These are phyloP conservation scores for Liodrosophila aerea DNA, from an alignment of 2,888 invertebrate species.

Conservation along the genomic window DNA sequence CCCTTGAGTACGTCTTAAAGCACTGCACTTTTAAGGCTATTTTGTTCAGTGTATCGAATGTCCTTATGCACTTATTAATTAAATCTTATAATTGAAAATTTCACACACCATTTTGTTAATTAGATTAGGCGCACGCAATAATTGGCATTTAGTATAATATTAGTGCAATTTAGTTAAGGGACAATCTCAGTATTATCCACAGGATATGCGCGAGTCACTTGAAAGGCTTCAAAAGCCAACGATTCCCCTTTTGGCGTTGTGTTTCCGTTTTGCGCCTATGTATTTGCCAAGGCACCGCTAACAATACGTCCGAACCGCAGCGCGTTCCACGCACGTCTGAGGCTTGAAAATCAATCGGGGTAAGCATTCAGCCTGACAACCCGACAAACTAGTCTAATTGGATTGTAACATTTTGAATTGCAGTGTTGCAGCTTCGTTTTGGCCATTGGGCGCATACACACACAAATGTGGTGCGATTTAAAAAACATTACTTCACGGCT, in stretches of 20 bases:
- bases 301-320: slow-evolving; percentile 81
- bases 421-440: slow-evolving; percentile 38
- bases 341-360: slow-evolving; percentile 61
- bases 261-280: background rate
- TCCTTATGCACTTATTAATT: slow-evolving; percentile 21
- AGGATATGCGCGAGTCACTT: slow-evolving; percentile 42
- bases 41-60: slow-evolving; percentile 25
- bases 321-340: slow-evolving; percentile 80
- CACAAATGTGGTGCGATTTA: slow-evolving; percentile 40
- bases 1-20: slow-evolving; percentile 4
- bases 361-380: slow-evolving; percentile 53
- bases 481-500: slow-evolving; percentile 54
- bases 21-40: slow-evolving; percentile 50
- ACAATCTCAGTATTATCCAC: slow-evolving; percentile 15
- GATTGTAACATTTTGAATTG: slow-evolving; percentile 78
- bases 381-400: slow-evolving; percentile 77
- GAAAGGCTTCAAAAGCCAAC: slow-evolving; percentile 22
- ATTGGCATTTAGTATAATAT: slow-evolving; percentile 57
- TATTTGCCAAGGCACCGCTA: slow-evolving; percentile 32
- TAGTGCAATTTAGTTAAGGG: slow-evolving; percentile 34
- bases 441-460: slow-evolving; percentile 44
- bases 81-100: slow-evolving; percentile 12
- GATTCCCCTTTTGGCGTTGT: slow-evolving; percentile 18
- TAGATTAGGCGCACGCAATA: slow-evolving; percentile 65
- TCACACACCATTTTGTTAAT: slow-evolving; percentile 77